A percentile compares a stretch with the other conserved stretches of the same genome.
These are phyloP conservation scores for Balaenoptera acutorostrata DNA, from an alignment of 2,113 vertebrate genomes.

Conservation along the genomic window DNA sequence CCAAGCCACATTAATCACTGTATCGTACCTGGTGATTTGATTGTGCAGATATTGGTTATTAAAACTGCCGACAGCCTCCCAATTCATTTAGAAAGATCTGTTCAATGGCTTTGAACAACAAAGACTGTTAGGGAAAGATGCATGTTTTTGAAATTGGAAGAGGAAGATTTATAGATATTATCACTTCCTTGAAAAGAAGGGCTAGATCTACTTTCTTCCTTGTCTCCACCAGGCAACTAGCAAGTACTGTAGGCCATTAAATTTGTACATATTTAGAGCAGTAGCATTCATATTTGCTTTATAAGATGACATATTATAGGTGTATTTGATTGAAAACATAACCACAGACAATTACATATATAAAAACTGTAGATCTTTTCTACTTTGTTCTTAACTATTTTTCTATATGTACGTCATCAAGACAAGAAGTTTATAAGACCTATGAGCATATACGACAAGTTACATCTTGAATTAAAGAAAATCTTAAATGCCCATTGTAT, in stretches of 20 bases:
- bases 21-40: constrained; percentile 15
- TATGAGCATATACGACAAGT: not conserved
- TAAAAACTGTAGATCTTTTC: not conserved
- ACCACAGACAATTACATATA: not conserved
- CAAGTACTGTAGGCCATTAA: not conserved
- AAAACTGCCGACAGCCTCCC: constrained; percentile 28
- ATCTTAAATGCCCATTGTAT: not conserved
- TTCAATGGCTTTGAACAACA: not conserved
- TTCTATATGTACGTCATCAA: not conserved
- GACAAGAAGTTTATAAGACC: not conserved
- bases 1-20: not conserved
- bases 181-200: not conserved
- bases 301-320: not conserved
- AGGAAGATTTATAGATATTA: not conserved
- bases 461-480: constrained; percentile 25
- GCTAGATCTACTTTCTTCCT: not conserved
- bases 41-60: constrained; percentile 18
- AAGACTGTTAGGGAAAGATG: not conserved
- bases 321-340: not conserved
- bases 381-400: not conserved
- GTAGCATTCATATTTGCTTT: not conserved
- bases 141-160: constrained; percentile 17
- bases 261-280: not conserved
- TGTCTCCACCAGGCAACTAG: not conserved
- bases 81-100: constrained; percentile 8